Base-by-base conservation (phyloP, 1,140 invertebrate species). In the Calycopis cecrops region DNA sequence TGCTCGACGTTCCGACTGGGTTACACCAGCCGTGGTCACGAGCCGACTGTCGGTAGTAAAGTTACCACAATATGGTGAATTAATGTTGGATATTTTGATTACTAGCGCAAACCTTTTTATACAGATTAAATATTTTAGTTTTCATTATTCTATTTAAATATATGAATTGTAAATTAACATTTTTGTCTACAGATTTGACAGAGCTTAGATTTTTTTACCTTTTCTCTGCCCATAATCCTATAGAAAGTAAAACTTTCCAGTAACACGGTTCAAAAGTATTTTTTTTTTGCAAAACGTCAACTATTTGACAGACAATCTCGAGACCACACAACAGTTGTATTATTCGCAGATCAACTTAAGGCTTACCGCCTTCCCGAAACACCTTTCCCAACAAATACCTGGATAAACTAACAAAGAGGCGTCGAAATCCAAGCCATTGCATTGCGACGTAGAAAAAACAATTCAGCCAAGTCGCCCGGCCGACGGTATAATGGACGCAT, bases 361-460 rank as follows among this genome's bases (percentile, higher is more conserved):
- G 63, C 65, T 71, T 75, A 81, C 69, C 69, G 65, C 74, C 71
- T 79, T 86, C 76, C 69, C 67, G 73, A 79, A 80, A 78, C 69
- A 75, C 72, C 68, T 74, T 68, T 79, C 71, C 44, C 21, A 28
- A 72, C 60, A 68, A 71, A 75, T 70, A 48, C 69, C 52, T 48
- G 63, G 74, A 79, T 81, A 84, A 79, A 81, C 66, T 62, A 81
- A 83, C 80, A 84, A 77, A 65, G 62, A 83, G 76, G 83, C 83
- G 83, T 79, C 64, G 83, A 84, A 80, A 86, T 81, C 71, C 65
- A 83, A 80, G 81, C 80, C 72, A 75, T 74, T 63, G 62, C 67
- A 71, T 69, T 69, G 69, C 71, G 2, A 6, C 66, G 44, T 70
- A 76, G 77, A 76, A 81, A 84, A 82, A 78, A 82, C 68, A 73